Evolutionary conservation across 2,888 invertebrate genomes (phyloP).

Genomic region (Scaptomyza tumidula): DNA sequence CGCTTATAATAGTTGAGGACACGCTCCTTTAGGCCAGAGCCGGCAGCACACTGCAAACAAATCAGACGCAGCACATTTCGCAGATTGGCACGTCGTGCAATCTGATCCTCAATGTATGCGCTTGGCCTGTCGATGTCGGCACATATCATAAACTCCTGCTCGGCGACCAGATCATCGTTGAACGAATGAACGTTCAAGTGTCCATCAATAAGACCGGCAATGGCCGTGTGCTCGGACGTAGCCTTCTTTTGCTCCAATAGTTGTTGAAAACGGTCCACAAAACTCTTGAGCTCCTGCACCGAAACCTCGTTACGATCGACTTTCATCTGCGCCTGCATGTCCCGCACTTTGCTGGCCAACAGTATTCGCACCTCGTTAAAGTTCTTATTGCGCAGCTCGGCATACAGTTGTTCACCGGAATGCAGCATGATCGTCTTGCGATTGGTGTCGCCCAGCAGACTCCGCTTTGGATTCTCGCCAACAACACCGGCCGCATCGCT

Average conservation of each 20-base stretch:
- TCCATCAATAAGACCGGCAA: constrained; percentile 97
- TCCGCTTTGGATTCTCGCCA: constrained; percentile 36
- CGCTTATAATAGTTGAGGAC: constrained; percentile 90
- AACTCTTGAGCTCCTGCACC: constrained; percentile 97
- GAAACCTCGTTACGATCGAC: constrained; percentile 94
- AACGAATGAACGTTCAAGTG: constrained; percentile 90
- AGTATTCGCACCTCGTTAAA: constrained; percentile 95
- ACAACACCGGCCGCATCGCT: constrained; percentile 14
- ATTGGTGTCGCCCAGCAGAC: constrained; percentile 85
- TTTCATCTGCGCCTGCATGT: constrained; percentile 93
- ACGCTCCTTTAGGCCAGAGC: constrained; percentile 96
- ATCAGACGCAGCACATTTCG: constrained; percentile 94
- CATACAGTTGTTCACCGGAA: constrained; percentile 94
- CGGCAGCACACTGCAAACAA: constrained; percentile 96
- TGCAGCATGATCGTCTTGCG: constrained; percentile 92
- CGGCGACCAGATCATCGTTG: constrained; percentile 91
- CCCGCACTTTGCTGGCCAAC: constrained; percentile 93
- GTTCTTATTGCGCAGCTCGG: constrained; percentile 95
- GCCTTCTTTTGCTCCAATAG: constrained; percentile 94
- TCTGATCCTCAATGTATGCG: constrained; percentile 95
- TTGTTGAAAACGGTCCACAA: constrained; percentile 94
- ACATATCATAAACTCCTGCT: constrained; percentile 96
- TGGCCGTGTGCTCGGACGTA: constrained; percentile 94
- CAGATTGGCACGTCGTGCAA: constrained; percentile 92
- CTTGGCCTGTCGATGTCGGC: constrained; percentile 95